These are phyloP conservation scores for Lophotriccus pileatus DNA, from an alignment of 2,797 vertebrate genomes.

Conservation along the genomic window DNA sequence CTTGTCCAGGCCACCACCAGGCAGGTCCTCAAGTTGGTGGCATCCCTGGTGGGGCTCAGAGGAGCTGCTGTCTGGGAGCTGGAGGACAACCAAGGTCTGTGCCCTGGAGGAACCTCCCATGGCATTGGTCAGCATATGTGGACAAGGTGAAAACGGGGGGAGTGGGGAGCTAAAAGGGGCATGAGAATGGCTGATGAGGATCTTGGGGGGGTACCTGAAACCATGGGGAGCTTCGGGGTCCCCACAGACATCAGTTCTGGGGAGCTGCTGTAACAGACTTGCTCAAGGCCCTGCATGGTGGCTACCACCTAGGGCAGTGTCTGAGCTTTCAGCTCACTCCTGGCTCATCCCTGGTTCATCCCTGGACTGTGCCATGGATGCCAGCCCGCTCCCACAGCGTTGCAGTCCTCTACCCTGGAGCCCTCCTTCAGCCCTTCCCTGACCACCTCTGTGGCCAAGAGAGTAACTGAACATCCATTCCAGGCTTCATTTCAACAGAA, in stretches of 20 bases:
- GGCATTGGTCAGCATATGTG: background rate
- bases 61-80: background rate
- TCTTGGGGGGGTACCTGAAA: background rate
- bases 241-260: accelerated
- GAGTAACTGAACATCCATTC: background rate
- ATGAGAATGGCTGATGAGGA: background rate
- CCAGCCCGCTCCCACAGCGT: background rate
- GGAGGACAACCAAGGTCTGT: no score
- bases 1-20: background rate
- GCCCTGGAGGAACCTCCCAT: accelerated
- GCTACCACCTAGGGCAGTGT: background rate
- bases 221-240: accelerated
- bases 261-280: background rate
- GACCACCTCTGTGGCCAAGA: background rate
- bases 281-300: background rate
- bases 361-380: background rate
- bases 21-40: background rate
- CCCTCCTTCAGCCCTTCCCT: background rate
- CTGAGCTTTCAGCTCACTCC: background rate
- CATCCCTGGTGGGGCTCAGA: background rate
- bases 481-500: background rate
- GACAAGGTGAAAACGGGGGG: background rate
- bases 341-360: background rate
- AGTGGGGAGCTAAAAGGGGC: background rate
- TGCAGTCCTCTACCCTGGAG: background rate